These are phyloP conservation scores for Macrophya annulata DNA, from an alignment of 2,888 invertebrate genomes.

Conservation along the genomic window DNA sequence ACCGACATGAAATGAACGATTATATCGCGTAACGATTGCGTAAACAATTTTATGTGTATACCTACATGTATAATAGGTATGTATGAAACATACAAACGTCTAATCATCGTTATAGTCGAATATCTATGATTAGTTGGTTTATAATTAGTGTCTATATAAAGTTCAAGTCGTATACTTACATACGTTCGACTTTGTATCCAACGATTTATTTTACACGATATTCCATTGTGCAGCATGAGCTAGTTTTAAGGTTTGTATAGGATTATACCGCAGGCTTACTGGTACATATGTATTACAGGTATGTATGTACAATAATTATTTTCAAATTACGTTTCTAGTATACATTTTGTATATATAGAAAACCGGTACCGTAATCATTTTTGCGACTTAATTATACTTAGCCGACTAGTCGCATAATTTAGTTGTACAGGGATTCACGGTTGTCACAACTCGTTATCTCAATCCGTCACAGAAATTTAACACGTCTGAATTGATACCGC, in stretches of 20 bases:
- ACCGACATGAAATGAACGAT: background rate
- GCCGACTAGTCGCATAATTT: background rate
- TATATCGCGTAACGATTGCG: background rate
- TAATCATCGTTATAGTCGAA: background rate
- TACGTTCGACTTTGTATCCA: background rate
- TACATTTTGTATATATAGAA: background rate
- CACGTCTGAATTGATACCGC: constrained; percentile 20
- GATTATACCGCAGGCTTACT: background rate
- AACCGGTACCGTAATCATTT: constrained; percentile 33
- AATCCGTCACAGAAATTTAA: constrained; percentile 11
- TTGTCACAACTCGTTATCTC: constrained; percentile 40
- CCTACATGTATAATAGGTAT: no score
- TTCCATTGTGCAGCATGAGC: background rate
- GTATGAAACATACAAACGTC: background rate
- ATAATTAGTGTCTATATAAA: background rate
- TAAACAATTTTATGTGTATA: constrained; percentile 11
- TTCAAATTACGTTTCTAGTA: background rate
- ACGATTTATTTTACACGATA: background rate
- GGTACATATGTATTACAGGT: no score
- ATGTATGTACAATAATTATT: constrained; percentile 21
- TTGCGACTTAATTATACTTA: constrained; percentile 9
- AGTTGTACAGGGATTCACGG: background rate
- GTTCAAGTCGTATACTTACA: background rate
- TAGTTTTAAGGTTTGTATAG: background rate
- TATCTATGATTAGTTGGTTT: background rate